A percentile compares a stretch with the other conserved stretches of the same genome.
phyloP scores from a whole-genome alignment of 2,113 vertebrate species.

The Emydocephalus ijimae region DNA sequence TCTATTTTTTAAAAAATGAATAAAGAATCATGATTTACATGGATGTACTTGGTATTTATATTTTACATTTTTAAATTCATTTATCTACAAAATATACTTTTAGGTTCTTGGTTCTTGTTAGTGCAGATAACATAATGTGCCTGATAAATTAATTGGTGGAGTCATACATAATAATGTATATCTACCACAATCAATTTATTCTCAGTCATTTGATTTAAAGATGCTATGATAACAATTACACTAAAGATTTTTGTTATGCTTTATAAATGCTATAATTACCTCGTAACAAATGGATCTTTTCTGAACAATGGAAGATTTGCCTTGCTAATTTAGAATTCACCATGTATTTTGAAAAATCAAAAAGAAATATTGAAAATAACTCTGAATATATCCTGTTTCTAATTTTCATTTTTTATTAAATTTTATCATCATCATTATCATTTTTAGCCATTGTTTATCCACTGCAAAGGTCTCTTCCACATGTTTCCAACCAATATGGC shows the following conservation, averaged over 20 bases:
- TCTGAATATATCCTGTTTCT: neutral
- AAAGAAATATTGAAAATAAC: neutral
- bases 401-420: neutral
- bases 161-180: neutral
- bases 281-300: neutral
- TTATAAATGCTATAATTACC: neutral
- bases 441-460: neutral
- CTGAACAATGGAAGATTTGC: neutral
- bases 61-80: neutral
- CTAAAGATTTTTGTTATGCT: neutral
- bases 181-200: neutral
- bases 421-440: neutral
- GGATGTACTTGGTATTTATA: neutral
- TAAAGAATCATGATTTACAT: neutral
- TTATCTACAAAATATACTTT: neutral
- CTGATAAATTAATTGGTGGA: neutral
- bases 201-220: conserved; percentile 7
- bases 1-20: neutral
- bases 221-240: neutral
- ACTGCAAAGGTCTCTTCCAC: neutral
- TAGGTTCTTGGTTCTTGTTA: neutral
- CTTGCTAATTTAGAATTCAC: neutral
- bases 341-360: neutral
- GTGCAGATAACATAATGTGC: neutral
- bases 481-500: neutral